Percentiles rank a stretch among this genome's conserved stretches.
phyloP scores from a whole-genome alignment of 1,140 invertebrate species.

The Penaeus vannamei region DNA sequence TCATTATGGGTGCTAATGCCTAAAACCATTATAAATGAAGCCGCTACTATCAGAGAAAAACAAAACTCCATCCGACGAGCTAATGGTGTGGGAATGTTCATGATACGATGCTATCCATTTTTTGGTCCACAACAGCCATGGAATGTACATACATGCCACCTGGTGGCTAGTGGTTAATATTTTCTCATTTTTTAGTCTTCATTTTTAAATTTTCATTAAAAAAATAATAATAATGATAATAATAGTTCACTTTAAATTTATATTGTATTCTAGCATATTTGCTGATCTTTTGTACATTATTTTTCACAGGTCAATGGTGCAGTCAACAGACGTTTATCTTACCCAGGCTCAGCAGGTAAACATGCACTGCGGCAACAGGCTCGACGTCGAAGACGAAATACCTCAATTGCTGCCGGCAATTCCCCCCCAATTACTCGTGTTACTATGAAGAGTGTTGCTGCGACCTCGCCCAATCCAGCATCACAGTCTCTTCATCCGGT shows the following conservation, averaged over 20 bases:
- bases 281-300: background rate
- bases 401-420: conserved; percentile 79
- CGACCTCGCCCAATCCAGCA: conserved; percentile 57
- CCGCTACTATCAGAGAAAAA: too few relatives aligned
- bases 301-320: conserved; percentile 50
- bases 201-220: too few relatives aligned
- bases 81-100: too few relatives aligned
- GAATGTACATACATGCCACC: too few relatives aligned
- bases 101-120: too few relatives aligned
- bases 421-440: conserved; percentile 67
- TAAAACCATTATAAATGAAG: too few relatives aligned
- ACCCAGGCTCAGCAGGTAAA: conserved; percentile 71
- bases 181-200: too few relatives aligned
- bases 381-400: conserved; percentile 83
- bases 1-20: too few relatives aligned
- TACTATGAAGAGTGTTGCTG: conserved; percentile 65
- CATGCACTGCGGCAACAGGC: conserved; percentile 84
- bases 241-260: background rate
- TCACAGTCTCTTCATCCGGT: conserved; percentile 42
- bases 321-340: conserved; percentile 40
- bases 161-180: too few relatives aligned
- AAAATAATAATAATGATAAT: too few relatives aligned
- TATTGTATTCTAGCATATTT: background rate
- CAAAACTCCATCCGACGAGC: too few relatives aligned
- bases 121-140: too few relatives aligned